Conservation (phyloP, 1,140 invertebrate genomes). For the Drosophila pachea region DNA sequence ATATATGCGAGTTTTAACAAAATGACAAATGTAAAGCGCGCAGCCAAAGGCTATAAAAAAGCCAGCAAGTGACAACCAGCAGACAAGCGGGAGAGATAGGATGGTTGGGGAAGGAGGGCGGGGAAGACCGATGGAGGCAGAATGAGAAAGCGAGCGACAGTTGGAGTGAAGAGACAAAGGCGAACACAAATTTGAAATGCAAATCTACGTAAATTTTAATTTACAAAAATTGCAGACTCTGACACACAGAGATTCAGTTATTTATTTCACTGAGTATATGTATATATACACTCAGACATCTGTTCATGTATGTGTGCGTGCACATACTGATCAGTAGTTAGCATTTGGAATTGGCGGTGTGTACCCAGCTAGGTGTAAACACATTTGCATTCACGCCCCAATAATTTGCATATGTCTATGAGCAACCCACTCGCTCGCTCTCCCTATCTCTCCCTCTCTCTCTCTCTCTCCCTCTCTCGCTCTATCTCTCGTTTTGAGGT, state of each 20-base stretch:
- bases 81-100: constrained; percentile 6
- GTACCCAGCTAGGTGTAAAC: constrained; percentile 59
- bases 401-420: constrained; percentile 41
- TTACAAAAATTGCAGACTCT: constrained; percentile 46
- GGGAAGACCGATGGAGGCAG: too few relatives aligned
- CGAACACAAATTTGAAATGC: constrained; percentile 60
- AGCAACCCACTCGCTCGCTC: too few relatives aligned
- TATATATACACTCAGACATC: constrained; percentile 20
- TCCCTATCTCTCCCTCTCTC: too few relatives aligned
- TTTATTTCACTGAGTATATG: constrained; percentile 29
- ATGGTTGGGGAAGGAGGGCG: too few relatives aligned
- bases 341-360: constrained; percentile 42
- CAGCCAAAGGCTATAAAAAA: constrained; percentile 48
- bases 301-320: constrained; percentile 21
- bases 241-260: constrained; percentile 55
- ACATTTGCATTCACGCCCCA: constrained; percentile 66
- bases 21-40: constrained; percentile 61
- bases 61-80: constrained; percentile 10
- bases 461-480: neutral
- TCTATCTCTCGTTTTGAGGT: constrained; percentile 23
- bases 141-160: neutral
- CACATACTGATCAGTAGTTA: constrained; percentile 67
- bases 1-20: constrained; percentile 64
- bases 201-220: constrained; percentile 73
- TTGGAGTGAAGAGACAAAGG: neutral